Percentiles rank a stretch among this genome's conserved stretches.
These are phyloP conservation scores for Engystomops pustulosus DNA, from an alignment of 2,113 vertebrate genomes.

Conservation along the genomic window DNA sequence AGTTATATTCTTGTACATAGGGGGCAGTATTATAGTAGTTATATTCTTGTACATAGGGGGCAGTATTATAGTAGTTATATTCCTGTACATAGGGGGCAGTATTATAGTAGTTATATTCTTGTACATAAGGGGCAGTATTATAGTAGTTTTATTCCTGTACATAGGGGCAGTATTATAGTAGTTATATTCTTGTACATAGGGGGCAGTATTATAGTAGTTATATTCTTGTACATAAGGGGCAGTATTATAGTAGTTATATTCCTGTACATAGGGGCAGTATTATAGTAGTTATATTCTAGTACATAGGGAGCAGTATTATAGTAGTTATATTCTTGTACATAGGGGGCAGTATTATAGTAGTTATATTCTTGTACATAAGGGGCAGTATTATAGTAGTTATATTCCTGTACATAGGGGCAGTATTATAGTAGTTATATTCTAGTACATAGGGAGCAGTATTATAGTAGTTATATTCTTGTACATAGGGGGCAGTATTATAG, in stretches of 20 bases:
- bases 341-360: conserved; percentile 10
- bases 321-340: neutral
- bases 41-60: neutral
- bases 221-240: neutral
- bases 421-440: conserved; percentile 11
- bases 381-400: conserved; percentile 1
- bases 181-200: conserved; percentile 2
- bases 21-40: neutral
- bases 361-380: neutral
- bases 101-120: conserved; percentile 11
- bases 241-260: neutral
- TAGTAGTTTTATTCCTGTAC: neutral
- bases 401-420: neutral
- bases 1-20: neutral
- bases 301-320: neutral
- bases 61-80: conserved; percentile 12
- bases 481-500: neutral
- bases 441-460: neutral
- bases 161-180: conserved; percentile 5
- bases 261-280: neutral
- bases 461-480: conserved; percentile 11
- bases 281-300: conserved; percentile 8
- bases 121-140: neutral
- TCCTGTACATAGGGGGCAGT: neutral
- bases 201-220: conserved; percentile 2